These are phyloP conservation scores for Nebria brevicollis DNA, from an alignment of 2,888 invertebrate genomes.

Conservation along the genomic window DNA sequence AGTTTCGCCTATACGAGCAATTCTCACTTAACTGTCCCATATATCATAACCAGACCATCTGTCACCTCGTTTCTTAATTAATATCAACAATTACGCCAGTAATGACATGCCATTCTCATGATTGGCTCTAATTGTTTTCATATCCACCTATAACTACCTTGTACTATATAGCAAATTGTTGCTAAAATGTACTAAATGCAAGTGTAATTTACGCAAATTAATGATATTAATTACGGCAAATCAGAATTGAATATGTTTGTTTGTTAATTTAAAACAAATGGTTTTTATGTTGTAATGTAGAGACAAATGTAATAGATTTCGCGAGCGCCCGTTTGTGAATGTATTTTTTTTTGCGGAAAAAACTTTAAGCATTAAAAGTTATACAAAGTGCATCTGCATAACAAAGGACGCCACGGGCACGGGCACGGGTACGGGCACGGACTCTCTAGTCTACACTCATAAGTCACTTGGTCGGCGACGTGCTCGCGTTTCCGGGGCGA, in stretches of 20 bases:
- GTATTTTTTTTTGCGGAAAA: conserved; percentile 36
- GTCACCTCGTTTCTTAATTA: conserved; percentile 40
- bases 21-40: conserved; percentile 42
- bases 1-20: conserved; percentile 16
- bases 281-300: neutral
- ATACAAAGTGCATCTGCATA: conserved; percentile 47
- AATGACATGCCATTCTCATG: conserved; percentile 21
- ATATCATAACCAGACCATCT: conserved; percentile 28
- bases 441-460: conserved; percentile 39
- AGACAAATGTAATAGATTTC: neutral
- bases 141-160: neutral
- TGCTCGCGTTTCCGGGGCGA: conserved; percentile 8
- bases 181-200: neutral
- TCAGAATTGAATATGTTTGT: neutral
- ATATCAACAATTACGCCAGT: conserved; percentile 40
- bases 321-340: conserved; percentile 34
- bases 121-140: conserved; percentile 17
- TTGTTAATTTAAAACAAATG: neutral
- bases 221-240: neutral
- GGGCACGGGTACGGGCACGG: conserved; percentile 14
- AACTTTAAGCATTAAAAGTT: conserved; percentile 47
- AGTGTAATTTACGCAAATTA: neutral
- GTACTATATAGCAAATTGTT: neutral
- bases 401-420: conserved; percentile 32
- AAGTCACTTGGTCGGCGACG: conserved; percentile 43